Conservation (phyloP, 2,888 invertebrate genomes). For the Baccha elongata region DNA sequence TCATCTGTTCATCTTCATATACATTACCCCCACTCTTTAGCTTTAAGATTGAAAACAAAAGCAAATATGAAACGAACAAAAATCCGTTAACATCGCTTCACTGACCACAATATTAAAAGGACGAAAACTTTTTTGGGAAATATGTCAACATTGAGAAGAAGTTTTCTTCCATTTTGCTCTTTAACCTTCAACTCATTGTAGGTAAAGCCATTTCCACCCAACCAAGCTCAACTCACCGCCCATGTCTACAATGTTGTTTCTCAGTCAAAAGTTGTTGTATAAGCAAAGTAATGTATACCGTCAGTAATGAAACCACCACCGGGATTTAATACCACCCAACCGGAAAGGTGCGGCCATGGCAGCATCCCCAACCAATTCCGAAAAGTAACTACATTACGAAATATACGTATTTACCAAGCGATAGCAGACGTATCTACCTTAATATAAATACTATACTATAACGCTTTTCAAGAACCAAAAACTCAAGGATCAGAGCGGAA, state of each 20-base stretch:
- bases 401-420: constrained; percentile 30
- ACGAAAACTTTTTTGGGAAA: constrained; percentile 46
- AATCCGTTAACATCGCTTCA: constrained; percentile 28
- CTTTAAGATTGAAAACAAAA: constrained; percentile 37
- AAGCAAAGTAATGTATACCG: constrained; percentile 64
- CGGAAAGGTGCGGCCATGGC: constrained; percentile 44
- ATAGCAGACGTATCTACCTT: constrained; percentile 46
- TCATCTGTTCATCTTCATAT: background rate
- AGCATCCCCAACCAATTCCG: constrained; percentile 16
- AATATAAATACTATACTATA: constrained; percentile 65
- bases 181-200: constrained; percentile 36
- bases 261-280: constrained; percentile 58
- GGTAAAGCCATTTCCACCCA: background rate
- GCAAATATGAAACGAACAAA: constrained; percentile 9
- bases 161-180: constrained; percentile 26
- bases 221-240: background rate
- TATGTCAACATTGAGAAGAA: constrained; percentile 51
- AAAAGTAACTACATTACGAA: constrained; percentile 23
- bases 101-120: constrained; percentile 41
- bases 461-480: constrained; percentile 52
- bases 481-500: constrained; percentile 74
- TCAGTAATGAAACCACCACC: constrained; percentile 54
- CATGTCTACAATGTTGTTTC: constrained; percentile 16
- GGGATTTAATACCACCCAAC: constrained; percentile 39
- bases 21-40: background rate